Conservation (phyloP, 1,140 invertebrate species). For the Ips nitidus region DNA sequence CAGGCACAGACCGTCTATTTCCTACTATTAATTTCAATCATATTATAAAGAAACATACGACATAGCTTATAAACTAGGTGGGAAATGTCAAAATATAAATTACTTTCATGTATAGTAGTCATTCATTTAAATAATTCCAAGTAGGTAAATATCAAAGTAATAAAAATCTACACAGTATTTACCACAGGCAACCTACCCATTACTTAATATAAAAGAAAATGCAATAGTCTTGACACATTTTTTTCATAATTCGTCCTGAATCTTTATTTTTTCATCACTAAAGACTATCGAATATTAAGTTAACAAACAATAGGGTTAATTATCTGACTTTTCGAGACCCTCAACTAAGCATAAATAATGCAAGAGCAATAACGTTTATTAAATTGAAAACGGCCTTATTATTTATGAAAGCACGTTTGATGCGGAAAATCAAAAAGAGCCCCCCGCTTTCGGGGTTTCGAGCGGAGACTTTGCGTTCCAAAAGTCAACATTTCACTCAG, state of each 20-base stretch:
- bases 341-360: no score
- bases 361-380: neutral
- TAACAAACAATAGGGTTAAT: no score
- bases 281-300: neutral
- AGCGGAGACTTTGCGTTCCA: neutral
- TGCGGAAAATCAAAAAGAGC: neutral
- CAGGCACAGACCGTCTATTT: no score
- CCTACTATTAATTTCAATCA: no score
- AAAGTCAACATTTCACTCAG: conserved; percentile 11
- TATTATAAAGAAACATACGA: no score
- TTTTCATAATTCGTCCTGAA: neutral
- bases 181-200: neutral
- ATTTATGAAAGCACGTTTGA: neutral
- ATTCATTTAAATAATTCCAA: neutral
- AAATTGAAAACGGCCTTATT: conserved; percentile 1
- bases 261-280: neutral
- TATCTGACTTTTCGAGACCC: no score
- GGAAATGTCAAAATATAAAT: no score
- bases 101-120: neutral
- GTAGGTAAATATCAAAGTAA: neutral
- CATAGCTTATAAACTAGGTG: no score
- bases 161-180: neutral
- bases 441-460: neutral
- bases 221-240: no score
- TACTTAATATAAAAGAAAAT: neutral